Percentiles rank a stretch among this genome's conserved stretches.
Evolutionary conservation across 2,113 vertebrate species (phyloP).

Genomic region (Colistium nudipinnis): DNA sequence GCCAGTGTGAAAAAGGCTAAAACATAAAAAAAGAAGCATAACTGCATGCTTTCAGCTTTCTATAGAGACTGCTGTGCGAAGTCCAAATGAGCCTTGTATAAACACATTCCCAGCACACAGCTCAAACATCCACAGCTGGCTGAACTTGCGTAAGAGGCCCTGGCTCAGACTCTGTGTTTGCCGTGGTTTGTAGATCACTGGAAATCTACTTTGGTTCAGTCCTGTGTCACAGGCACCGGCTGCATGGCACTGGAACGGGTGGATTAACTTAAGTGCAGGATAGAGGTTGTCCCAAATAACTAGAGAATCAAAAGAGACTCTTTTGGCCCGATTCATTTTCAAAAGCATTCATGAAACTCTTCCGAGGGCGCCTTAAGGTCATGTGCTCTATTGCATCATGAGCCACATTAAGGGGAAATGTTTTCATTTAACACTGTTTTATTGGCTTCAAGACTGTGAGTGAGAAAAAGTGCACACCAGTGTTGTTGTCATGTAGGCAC

Average conservation of each 20-base stretch:
- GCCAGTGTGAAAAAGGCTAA: not conserved
- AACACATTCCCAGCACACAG: conserved; percentile 73
- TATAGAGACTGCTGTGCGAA: conserved; percentile 40
- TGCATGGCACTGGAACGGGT: conserved; percentile 53
- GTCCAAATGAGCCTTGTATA: conserved; percentile 64
- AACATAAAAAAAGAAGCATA: conserved; percentile 8
- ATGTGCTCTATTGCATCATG: not conserved
- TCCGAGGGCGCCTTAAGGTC: conserved; percentile 23
- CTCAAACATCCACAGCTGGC: conserved; percentile 73
- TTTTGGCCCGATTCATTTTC: conserved; percentile 32
- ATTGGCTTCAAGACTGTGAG: conserved; percentile 5
- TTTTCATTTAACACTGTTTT: not conserved
- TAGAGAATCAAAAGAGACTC: conserved; percentile 49
- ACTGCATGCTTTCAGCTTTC: conserved; percentile 27
- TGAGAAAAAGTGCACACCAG: not conserved
- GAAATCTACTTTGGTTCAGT: conserved; percentile 72
- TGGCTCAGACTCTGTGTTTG: conserved; percentile 52
- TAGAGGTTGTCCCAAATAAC: conserved; percentile 74
- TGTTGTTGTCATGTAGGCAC: not conserved
- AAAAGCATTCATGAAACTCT: conserved; percentile 47
- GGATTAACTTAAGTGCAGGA: conserved; percentile 73
- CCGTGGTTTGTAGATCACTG: conserved; percentile 67
- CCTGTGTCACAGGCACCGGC: conserved; percentile 55
- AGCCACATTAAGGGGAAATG: not conserved
- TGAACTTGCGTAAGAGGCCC: conserved; percentile 72